phyloP scores from a whole-genome alignment of 2,888 invertebrate species.

The Noctua comes region DNA sequence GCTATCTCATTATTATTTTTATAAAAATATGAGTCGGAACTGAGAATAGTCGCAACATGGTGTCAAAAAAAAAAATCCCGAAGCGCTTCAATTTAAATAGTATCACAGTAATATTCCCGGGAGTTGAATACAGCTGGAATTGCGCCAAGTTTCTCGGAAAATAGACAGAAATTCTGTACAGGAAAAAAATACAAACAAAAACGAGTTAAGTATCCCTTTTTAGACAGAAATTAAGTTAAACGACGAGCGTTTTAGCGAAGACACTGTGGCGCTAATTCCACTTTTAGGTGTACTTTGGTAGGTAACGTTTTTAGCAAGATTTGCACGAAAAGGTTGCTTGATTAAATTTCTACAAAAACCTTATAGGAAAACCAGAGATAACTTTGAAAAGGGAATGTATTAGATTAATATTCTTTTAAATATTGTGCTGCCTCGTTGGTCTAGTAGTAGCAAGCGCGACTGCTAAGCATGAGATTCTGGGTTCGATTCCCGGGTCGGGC shows the following conservation, averaged over 20 bases:
- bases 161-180: slow-evolving; percentile 39
- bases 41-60: no score
- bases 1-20: background rate
- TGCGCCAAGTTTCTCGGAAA: slow-evolving; percentile 53
- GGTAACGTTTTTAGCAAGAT: slow-evolving; percentile 5
- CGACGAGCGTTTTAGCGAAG: slow-evolving; percentile 41
- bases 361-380: background rate
- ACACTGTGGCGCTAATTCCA: slow-evolving; percentile 34
- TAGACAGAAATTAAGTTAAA: slow-evolving; percentile 58
- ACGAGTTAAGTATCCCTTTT: slow-evolving; percentile 42
- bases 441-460: background rate
- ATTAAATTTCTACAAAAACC: no score
- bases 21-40: background rate
- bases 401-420: background rate
- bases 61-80: slow-evolving; percentile 4
- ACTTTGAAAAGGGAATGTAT: background rate
- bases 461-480: background rate
- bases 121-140: slow-evolving; percentile 50
- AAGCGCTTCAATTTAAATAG: slow-evolving; percentile 26
- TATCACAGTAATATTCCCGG: slow-evolving; percentile 37
- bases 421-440: background rate
- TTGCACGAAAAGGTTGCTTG: slow-evolving; percentile 3
- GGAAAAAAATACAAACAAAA: slow-evolving; percentile 49
- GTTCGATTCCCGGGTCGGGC: background rate
- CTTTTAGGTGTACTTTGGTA: slow-evolving; percentile 24